These are phyloP conservation scores for Aramus guarauna DNA, from an alignment of 2,113 vertebrate species.

Conservation along the genomic window DNA sequence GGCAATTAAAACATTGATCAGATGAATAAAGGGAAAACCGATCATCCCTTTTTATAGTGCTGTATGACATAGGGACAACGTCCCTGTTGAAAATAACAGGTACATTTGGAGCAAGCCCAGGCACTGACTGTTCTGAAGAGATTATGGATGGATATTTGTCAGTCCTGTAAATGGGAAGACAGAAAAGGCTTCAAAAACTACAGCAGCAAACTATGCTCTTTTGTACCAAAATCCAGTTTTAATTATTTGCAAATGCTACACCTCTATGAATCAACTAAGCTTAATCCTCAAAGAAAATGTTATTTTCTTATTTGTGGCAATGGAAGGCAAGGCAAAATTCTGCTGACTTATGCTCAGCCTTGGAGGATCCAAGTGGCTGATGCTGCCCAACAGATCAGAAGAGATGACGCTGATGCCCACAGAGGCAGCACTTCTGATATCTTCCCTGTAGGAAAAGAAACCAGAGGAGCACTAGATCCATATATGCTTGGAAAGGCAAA, in stretches of 20 bases:
- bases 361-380: neutral
- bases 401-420: neutral
- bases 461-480: neutral
- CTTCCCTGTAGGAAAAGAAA: neutral
- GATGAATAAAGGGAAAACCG: neutral
- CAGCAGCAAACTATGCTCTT: neutral
- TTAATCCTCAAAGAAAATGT: neutral
- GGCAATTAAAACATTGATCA: neutral
- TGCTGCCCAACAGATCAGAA: neutral
- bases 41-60: neutral
- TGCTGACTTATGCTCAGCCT: neutral
- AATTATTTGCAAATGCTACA: slow-evolving; percentile 19
- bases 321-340: neutral
- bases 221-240: neutral
- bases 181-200: neutral
- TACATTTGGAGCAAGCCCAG: neutral
- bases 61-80: neutral
- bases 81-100: neutral
- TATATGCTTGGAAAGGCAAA: neutral
- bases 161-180: neutral
- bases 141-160: neutral
- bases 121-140: neutral
- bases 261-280: neutral
- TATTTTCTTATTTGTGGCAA: neutral
- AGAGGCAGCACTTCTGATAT: neutral